Evolutionary conservation across 1,140 invertebrate genomes (phyloP).

Genomic region (Matsumurasca onukii): DNA sequence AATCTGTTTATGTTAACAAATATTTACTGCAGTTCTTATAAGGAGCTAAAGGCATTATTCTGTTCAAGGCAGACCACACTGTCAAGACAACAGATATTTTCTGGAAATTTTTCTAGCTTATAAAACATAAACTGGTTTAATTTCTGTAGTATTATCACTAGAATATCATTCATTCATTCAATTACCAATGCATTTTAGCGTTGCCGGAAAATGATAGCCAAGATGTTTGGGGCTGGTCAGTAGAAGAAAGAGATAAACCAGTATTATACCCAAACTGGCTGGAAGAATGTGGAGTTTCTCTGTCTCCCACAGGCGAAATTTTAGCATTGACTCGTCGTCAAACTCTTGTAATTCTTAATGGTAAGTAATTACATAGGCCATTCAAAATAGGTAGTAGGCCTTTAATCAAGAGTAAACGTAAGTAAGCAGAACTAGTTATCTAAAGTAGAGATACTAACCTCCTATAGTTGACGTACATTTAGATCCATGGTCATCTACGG

Average conservation of each 20-base stretch:
- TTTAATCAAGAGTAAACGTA: neutral
- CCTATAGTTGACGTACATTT: neutral
- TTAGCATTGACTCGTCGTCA: conserved; percentile 66
- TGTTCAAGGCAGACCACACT: too few relatives aligned
- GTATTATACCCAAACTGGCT: conserved; percentile 58
- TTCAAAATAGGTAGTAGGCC: conserved; percentile 2
- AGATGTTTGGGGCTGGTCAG: conserved; percentile 35
- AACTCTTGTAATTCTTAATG: conserved; percentile 49
- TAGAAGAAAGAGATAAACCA: conserved; percentile 24
- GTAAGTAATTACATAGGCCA: conserved; percentile 41
- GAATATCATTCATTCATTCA: too few relatives aligned
- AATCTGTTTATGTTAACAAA: too few relatives aligned
- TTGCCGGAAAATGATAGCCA: too few relatives aligned
- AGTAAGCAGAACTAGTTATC: neutral
- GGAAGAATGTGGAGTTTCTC: conserved; percentile 65
- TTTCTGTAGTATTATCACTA: too few relatives aligned
- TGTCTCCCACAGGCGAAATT: conserved; percentile 72
- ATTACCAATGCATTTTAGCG: too few relatives aligned
- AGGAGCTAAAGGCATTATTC: too few relatives aligned
- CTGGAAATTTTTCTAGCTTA: too few relatives aligned
- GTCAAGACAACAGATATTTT: too few relatives aligned
- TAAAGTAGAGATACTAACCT: neutral
- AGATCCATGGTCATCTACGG: neutral
- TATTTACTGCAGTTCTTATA: too few relatives aligned
- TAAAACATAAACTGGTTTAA: too few relatives aligned